Evolutionary conservation across 2,888 invertebrate species (phyloP), one percentile per base, ranked within the genome.

Genomic region (Tinea trinotella): DNA sequence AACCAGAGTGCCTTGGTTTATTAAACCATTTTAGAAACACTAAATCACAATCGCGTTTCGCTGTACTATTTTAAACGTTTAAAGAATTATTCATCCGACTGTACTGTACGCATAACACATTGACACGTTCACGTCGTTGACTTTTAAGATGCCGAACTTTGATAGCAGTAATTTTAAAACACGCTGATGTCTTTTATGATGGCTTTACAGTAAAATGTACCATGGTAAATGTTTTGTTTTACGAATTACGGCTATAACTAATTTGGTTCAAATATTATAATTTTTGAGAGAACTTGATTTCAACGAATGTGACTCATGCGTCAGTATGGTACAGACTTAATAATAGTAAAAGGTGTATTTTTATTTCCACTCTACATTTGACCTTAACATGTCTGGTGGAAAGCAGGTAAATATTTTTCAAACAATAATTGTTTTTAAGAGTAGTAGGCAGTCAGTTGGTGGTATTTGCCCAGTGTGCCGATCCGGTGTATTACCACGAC

Each of bases 111-210:
- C 68, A 19, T 56, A 56, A 56, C 60, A 60, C 70, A 67, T 72
- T 71, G 70, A 75, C 77, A 79, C 76, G 79, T 76, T 67, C 65
- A 61, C 62, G 46, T n/a, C 9, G 36, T 40, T 59, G 60, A 68
- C 80, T 80, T 81, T 80, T 58, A 67, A 79, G 82, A 82, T 82
- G 69, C 71, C 71, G 71, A 66, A 60, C 20, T 58, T 55, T 59
- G 68, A 67, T 71, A 68, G 61, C 60, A 49, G 62, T 61, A 63
- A 65, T 60, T 60, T 62, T 60, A 63, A 63, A 62, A 60, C 57
- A 56, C 56, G 40, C 60, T 64, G 64, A 65, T 62, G 58, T 62
- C 64, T 56, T 66, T 61, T 63, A 65, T 59, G 61, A 62, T 64
- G 59, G 59, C 9, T 60, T 66, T 66, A 66, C 71, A 69, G 72